Percentiles rank a stretch among this genome's conserved stretches.
phyloP scores from a whole-genome alignment of 2,797 vertebrate species.

The Microctenopoma stevenorrisi region DNA sequence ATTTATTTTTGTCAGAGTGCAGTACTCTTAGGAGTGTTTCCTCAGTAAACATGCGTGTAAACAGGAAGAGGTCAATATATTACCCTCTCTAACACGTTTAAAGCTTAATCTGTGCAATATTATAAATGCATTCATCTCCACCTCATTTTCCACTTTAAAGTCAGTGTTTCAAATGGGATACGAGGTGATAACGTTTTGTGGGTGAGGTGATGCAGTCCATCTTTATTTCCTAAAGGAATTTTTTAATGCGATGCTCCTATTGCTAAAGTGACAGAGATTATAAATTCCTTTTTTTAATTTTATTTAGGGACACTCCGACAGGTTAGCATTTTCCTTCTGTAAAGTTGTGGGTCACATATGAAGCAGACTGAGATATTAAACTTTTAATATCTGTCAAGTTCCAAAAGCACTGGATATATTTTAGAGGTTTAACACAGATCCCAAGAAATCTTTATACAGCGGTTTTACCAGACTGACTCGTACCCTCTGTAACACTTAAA shows the following conservation, averaged over 20 bases:
- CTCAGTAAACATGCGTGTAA: constrained; percentile 10
- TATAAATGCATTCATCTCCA: constrained; percentile 23
- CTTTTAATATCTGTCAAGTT: background rate
- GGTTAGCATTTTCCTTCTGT: background rate
- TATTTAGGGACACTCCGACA: constrained; percentile 9
- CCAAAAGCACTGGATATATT: no score
- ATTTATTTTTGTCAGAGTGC: constrained; percentile 7
- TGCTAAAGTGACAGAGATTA: constrained; percentile 3
- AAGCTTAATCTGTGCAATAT: constrained; percentile 47
- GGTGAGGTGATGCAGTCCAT: constrained; percentile 16
- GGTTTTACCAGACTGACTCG: background rate
- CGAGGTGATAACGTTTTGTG: constrained; percentile 1
- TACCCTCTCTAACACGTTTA: constrained; percentile 37
- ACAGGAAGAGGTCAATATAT: constrained; percentile 21
- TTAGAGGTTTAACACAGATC: no score
- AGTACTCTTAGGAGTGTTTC: constrained; percentile 39
- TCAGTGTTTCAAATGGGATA: constrained; percentile 15
- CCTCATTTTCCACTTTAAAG: constrained; percentile 18
- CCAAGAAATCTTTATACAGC: background rate
- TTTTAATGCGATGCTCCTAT: background rate
- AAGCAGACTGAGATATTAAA: background rate
- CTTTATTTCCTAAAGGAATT: background rate
- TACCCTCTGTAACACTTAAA: no score
- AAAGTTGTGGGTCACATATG: background rate
- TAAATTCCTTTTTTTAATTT: background rate